Evolutionary conservation across 2,797 vertebrate species (phyloP), one percentile per base, ranked within the genome.

Genomic region (Cheracebus regulus): DNA sequence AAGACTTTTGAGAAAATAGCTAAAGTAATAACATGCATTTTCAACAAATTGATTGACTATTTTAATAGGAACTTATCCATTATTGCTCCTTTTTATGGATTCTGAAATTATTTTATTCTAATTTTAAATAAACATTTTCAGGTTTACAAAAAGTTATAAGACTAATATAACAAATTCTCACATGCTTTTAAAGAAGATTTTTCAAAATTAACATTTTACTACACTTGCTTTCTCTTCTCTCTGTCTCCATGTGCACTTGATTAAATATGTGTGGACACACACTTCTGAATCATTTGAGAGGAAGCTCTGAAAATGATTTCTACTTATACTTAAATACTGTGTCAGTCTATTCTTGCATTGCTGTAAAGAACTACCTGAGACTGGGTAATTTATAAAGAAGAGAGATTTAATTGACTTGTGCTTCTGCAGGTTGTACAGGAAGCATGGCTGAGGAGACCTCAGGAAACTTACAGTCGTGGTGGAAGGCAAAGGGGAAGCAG

Each of bases 101-200:
- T 87, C 76, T 57, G 17, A 94, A 83, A 82, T 90, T 73, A 79
- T 76, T 9, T 78, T 90, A 36, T 30, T 85, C 75, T 94, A 92
- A 89, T 58, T 96, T 92, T 90, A 94, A 95, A 70, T 86, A 89
- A 86, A 58, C n/a, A 48, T 55, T 72, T 72, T 41, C 5, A 95
- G 33, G 44, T 13, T 79, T 82, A 73, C 4, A 15, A 36, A 82
- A 93, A 87, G 14, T 57, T 64, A 10, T 75, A 89, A 76, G 41
- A 83, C 28, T 90, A 58, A 15, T 20, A 20, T 36, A 76, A 58
- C 24, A 78, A 90, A 96, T 57, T 87, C 1, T 83, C 79, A 28
- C 22, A 78, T n/a, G 73, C 11, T 15, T 17, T 70, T 84, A 95
- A 83, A 11, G 13, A 95, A 90, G 22, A 58, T 52, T 67, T 97